phyloP scores from a whole-genome alignment of 2,797 vertebrate species.

The Falco columbarius region DNA sequence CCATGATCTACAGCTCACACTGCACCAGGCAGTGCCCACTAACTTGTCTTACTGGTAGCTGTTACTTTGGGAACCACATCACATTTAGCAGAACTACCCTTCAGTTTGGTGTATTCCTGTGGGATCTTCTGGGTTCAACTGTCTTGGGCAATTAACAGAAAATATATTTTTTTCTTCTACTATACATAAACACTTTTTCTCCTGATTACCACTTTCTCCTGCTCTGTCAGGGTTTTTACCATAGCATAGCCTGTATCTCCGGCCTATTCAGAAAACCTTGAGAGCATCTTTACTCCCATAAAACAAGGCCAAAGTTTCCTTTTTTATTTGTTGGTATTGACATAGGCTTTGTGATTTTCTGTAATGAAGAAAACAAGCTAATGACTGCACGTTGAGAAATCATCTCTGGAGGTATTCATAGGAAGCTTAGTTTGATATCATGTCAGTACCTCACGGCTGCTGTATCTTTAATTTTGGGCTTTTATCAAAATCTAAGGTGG shows the following conservation, averaged over 20 bases:
- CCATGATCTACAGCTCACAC: fast-evolving
- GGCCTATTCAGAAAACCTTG: not conserved
- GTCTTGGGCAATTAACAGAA: not conserved
- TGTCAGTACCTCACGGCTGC: not conserved
- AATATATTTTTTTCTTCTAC: not conserved
- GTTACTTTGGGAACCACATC: not conserved
- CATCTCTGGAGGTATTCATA: not conserved
- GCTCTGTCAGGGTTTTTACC: not conserved
- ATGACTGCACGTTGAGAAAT: not conserved
- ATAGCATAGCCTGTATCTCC: not conserved
- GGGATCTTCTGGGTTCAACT: not conserved
- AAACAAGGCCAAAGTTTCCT: not conserved
- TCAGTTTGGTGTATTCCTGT: not conserved
- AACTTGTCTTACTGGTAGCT: not conserved
- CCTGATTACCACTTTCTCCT: not conserved
- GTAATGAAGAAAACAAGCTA: not conserved
- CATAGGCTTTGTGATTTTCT: not conserved
- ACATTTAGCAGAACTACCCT: not conserved
- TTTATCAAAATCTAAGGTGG: not conserved
- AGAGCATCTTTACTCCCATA: not conserved
- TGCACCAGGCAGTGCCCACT: not conserved
- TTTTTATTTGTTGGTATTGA: not conserved
- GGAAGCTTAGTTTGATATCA: not conserved
- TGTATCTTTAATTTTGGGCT: not conserved
- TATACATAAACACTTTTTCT: not conserved